Conservation (phyloP, 2,113 vertebrate genomes). For the Apodemus speciosus region DNA sequence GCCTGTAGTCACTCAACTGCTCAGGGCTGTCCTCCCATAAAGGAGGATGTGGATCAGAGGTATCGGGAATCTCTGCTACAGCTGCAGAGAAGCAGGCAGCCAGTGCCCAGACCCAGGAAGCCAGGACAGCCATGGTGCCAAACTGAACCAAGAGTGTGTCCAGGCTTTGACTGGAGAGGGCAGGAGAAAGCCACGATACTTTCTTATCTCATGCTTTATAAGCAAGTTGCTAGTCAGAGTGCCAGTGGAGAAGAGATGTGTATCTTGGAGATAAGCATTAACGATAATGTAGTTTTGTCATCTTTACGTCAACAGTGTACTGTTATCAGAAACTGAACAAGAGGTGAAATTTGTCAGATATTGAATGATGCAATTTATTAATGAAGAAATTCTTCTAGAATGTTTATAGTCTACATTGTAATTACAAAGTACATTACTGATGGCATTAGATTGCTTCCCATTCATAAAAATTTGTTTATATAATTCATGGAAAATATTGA, state of each 20-base stretch:
- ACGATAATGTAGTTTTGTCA: background rate
- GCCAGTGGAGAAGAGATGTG: background rate
- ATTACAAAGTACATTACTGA: background rate
- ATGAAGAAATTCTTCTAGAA: background rate
- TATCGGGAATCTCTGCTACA: background rate
- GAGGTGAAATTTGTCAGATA: background rate
- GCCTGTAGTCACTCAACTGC: conserved; percentile 78
- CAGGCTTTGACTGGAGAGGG: conserved; percentile 70
- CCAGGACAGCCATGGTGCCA: conserved; percentile 41
- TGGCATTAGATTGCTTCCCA: background rate
- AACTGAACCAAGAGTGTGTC: background rate
- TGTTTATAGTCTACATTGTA: background rate
- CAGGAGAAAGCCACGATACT: conserved; percentile 42
- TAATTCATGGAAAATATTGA: background rate
- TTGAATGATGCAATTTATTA: background rate
- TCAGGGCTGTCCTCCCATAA: conserved; percentile 84
- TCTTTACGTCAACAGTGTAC: background rate
- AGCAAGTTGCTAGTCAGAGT: background rate
- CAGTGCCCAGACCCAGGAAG: background rate
- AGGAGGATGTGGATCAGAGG: conserved; percentile 80
- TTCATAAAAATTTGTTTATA: background rate
- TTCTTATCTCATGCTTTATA: background rate
- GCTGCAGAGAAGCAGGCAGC: background rate
- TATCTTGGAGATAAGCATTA: background rate
- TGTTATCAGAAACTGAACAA: background rate